Evolutionary conservation across 2,113 vertebrate species (phyloP), one percentile per base, ranked within the genome.

Genomic region (Microtus ochrogaster): DNA sequence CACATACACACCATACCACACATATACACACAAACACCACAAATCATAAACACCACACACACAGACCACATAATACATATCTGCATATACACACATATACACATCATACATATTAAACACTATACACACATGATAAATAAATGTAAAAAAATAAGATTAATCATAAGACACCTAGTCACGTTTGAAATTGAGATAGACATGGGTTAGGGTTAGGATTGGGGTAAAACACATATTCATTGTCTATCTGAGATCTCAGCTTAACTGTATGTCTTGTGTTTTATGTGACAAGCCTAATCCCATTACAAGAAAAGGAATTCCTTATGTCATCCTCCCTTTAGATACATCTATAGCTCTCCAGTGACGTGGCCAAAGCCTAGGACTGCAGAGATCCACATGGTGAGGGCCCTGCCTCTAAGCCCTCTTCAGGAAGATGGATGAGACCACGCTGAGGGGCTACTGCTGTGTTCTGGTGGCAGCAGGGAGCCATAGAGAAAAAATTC

Each of bases 331-430:
- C 66, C 68, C 73, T 41, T 2, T n/a, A 72, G 39, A 66, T 13
- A 13, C 52, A 8, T 33, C 78, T 65, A 0, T 1, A 90, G 78
- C 79, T 82, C 84, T 82, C 78, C 41, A 44, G 77, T 7, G 58
- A n/a, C 55, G 36, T 2, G 2, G 63, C 33, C 85, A n/a, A 11
- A 28, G 74, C 41, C 24, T 0, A 2, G 73, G 30, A n/a, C 8
- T 3, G n/a, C 49, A n/a, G 85, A 61, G 66, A 13, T 22, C 70
- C 16, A 1, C 0, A 0, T 0, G 7, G 14, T 30, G 9, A 1
- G 41, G 52, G 63, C 3, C 22, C 61, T 16, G 26, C 65, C 61
- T 33, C 10, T 28, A 30, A 44, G 44, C 41, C 39, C 14, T 28
- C 41, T 84, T 84, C 39, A n/a, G 49, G 30, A 76, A 61, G 7